These are phyloP conservation scores for Limosa lapponica DNA, from an alignment of 2,797 vertebrate species.

Conservation along the genomic window DNA sequence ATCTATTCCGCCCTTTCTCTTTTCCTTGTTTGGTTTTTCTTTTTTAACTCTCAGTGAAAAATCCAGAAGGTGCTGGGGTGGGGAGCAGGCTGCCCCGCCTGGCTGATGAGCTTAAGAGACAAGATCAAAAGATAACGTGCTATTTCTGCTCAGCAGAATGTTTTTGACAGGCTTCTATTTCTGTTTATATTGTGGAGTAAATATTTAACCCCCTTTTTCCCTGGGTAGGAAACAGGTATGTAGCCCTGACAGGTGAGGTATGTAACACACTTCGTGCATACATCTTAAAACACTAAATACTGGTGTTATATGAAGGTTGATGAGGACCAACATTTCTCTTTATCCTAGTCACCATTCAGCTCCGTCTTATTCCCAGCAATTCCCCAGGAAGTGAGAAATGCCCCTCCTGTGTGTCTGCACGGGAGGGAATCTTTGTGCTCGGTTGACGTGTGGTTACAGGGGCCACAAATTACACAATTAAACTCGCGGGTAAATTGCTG, in stretches of 20 bases:
- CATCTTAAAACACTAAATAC: not conserved
- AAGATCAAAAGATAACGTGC: not conserved
- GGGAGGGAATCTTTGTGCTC: not conserved
- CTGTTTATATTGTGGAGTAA: not conserved
- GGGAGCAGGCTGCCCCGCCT: not conserved
- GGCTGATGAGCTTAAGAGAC: not conserved
- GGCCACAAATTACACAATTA: fast-evolving
- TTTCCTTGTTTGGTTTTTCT: not conserved
- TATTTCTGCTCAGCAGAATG: not conserved
- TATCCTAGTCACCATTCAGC: not conserved
- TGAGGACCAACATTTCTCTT: not conserved
- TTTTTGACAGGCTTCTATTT: not conserved
- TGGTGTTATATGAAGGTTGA: not conserved
- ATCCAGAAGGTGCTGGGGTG: not conserved
- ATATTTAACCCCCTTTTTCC: not conserved
- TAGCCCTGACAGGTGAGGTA: not conserved
- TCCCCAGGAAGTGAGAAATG: not conserved
- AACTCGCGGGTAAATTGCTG: not conserved
- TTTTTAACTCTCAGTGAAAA: not conserved
- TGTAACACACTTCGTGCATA: fast-evolving
- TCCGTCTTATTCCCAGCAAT: too few relatives aligned
- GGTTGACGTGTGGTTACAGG: fast-evolving
- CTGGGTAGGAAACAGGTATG: not conserved
- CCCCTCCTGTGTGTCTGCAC: not conserved
- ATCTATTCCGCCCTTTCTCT: not conserved